Evolutionary conservation across 1,140 invertebrate genomes (phyloP).

Genomic region (Drosophila novamexicana): DNA sequence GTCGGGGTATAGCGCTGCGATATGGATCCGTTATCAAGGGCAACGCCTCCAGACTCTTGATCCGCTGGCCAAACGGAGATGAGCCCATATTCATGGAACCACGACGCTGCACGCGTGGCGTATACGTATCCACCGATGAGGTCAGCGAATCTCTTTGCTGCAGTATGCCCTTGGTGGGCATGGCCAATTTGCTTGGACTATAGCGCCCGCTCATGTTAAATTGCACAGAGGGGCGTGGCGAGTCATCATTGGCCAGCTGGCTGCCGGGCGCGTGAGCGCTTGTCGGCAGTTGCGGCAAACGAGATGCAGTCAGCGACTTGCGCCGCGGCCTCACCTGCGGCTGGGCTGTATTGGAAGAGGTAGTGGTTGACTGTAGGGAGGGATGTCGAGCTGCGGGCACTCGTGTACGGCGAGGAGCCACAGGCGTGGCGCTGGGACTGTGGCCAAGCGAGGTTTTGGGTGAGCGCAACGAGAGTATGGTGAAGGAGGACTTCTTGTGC

Average conservation of each 20-base stretch:
- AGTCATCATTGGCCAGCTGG: conserved; percentile 61
- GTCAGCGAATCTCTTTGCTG: conserved; percentile 74
- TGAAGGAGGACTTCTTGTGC: conserved; percentile 86
- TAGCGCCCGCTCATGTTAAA: conserved; percentile 77
- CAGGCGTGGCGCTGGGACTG: conserved; percentile 69
- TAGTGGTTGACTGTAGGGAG: conserved; percentile 83
- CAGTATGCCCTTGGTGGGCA: conserved; percentile 72
- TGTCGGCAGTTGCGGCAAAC: conserved; percentile 61
- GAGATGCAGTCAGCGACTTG: conserved; percentile 60
- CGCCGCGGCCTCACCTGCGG: conserved; percentile 51
- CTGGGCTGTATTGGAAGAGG: conserved; percentile 49
- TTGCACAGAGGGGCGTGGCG: conserved; percentile 79
- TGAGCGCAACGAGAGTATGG: conserved; percentile 86
- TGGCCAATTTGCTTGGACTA: conserved; percentile 69
- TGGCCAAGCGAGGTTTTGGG: conserved; percentile 75
- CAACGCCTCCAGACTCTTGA: conserved; percentile 71
- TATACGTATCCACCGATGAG: conserved; percentile 78
- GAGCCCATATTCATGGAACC: conserved; percentile 33
- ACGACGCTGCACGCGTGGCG: conserved; percentile 49
- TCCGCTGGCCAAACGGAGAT: conserved; percentile 47
- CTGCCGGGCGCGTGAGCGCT: not conserved
- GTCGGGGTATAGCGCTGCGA: conserved; percentile 70
- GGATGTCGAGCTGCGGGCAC: conserved; percentile 55
- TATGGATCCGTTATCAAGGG: conserved; percentile 69
- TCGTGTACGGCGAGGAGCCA: conserved; percentile 52